Evolutionary conservation across 2,797 vertebrate species (phyloP), one percentile per base, ranked within the genome.

Genomic region (Ambastaia sidthimunki): DNA sequence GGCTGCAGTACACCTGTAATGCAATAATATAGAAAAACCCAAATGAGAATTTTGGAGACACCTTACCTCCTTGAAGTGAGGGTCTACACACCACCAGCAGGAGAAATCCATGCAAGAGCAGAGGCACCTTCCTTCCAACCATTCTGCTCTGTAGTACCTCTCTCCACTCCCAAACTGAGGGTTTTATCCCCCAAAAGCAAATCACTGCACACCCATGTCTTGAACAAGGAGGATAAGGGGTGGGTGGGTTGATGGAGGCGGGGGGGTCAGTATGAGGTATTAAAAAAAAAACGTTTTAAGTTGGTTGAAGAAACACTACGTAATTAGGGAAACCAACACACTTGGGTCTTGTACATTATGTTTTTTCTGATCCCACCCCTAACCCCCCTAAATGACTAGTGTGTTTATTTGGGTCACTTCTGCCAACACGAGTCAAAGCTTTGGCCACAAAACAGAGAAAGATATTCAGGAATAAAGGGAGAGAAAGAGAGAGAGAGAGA

Each of bases 61-160:
- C 87, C 97, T 94, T 95, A 98, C 97, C 97, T 97, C 97, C 97
- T 90, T 96, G 95, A 90, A 94, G 91, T 50, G 96, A 94, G 60
- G 94, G 93, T 86, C 91, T 92, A 94, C 87, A 93, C 91, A 95
- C 88, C 93, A 90, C 86, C 87, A 98, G 89, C 87, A 97, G 92
- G 88, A 96, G 88, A 90, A 93, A 93, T 91, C 93, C 95, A 13
- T 92, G 93, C 62, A 95, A 91, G 90, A 94, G 93, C 84, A 91
- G 86, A 84, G 90, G 88, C 89, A 91, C 93, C 87, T 90, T 93
- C 92, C 92, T 92, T 91, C 90, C 92, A 86, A 95, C 96, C 96
- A 97, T 98, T 94, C 94, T 91, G 91, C 93, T 93, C 91, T 93
- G 91, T 93, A 97, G 95, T 96, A 95, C 93, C 94, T 92, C 86